phyloP scores from a whole-genome alignment of 2,888 invertebrate genomes.

The Heterodera filipjevi region DNA sequence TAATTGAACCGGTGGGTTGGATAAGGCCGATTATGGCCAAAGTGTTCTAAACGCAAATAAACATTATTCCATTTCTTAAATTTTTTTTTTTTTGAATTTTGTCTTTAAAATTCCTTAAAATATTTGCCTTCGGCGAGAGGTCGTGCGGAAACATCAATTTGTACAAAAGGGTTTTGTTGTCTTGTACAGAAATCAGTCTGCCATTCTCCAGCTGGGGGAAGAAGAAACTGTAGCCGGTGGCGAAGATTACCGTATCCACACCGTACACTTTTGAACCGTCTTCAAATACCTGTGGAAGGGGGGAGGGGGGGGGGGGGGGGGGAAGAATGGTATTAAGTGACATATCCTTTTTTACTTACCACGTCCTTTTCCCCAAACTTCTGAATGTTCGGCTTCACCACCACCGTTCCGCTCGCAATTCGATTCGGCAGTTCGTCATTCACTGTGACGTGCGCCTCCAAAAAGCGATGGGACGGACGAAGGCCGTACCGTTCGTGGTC shows the following conservation, averaged over 20 bases:
- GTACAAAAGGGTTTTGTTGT: conserved; percentile 63
- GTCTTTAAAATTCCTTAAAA: not conserved
- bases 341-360: not conserved
- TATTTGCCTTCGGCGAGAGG: conserved; percentile 36
- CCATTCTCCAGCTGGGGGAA: conserved; percentile 64
- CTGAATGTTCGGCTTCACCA: conserved; percentile 47
- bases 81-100: no score
- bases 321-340: not conserved
- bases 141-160: conserved; percentile 67
- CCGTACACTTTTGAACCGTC: conserved; percentile 49
- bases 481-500: conserved; percentile 66
- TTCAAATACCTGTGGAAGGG: conserved; percentile 43
- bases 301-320: not conserved
- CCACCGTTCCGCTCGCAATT: conserved; percentile 61
- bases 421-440: conserved; percentile 68
- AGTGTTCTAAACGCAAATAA: conserved; percentile 63
- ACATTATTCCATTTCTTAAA: no score
- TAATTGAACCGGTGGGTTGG: conserved; percentile 68
- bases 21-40: conserved; percentile 68
- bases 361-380: conserved; percentile 48
- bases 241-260: conserved; percentile 61
- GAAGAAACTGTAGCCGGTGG: conserved; percentile 67
- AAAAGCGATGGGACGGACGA: conserved; percentile 63
- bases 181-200: conserved; percentile 45
- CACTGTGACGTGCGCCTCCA: conserved; percentile 50